phyloP scores from a whole-genome alignment of 1,140 invertebrate genomes.

The Cotesia vestalis region DNA sequence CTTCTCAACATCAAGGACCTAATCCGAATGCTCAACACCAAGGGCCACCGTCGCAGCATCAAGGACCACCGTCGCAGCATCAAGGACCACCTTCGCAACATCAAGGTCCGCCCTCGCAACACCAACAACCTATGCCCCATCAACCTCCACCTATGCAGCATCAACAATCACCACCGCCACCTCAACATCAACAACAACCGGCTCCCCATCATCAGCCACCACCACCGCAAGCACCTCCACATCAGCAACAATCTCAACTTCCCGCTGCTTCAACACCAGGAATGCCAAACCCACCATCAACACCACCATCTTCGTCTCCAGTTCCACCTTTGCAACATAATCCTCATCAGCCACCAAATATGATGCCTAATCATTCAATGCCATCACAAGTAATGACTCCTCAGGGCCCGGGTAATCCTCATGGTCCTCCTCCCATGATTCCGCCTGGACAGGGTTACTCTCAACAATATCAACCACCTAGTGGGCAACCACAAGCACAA shows the following conservation, averaged over 20 bases:
- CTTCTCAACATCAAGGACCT: constrained; percentile 27
- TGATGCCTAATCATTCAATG: constrained; percentile 59
- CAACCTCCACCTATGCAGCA: constrained; percentile 38
- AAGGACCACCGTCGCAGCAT: constrained; percentile 44
- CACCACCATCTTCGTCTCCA: constrained; percentile 49
- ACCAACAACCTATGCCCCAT: constrained; percentile 34
- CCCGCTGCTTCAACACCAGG: constrained; percentile 42
- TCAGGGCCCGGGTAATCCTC: constrained; percentile 53
- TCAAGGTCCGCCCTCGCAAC: constrained; percentile 26
- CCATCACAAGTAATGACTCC: constrained; percentile 53
- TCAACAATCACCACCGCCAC: constrained; percentile 38
- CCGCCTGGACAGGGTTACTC: constrained; percentile 65
- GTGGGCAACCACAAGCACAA: constrained; percentile 62
- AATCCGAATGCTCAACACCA: constrained; percentile 34
- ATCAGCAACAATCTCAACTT: constrained; percentile 38
- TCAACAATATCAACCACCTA: constrained; percentile 53
- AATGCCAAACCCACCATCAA: constrained; percentile 47
- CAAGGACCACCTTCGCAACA: constrained; percentile 38
- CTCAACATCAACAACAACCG: constrained; percentile 26
- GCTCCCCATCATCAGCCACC: constrained; percentile 19
- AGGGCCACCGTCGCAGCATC: constrained; percentile 31
- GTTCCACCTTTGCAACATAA: constrained; percentile 50
- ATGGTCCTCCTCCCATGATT: constrained; percentile 62
- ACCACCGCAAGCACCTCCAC: constrained; percentile 34
- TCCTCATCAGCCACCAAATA: constrained; percentile 51